Percentiles rank a stretch among this genome's conserved stretches.
Conservation (phyloP, 1,140 invertebrate genomes). For the Calycopis cecrops region DNA sequence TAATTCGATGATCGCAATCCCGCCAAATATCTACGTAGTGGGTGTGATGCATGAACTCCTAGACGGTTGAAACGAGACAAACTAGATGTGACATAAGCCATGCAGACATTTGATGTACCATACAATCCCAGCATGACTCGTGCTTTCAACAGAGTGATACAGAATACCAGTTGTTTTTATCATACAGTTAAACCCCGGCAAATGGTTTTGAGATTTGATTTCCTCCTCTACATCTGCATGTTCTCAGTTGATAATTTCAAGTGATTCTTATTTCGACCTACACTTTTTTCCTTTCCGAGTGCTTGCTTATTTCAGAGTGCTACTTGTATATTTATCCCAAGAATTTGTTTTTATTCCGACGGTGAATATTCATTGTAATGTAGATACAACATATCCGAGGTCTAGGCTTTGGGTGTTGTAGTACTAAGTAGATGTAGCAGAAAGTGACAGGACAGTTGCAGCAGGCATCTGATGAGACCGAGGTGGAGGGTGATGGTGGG, state of each 20-base stretch:
- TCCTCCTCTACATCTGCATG: no score
- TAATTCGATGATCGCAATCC: constrained; percentile 69
- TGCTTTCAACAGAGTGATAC: neutral
- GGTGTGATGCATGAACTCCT: constrained; percentile 53
- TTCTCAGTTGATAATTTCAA: no score
- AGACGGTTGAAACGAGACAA: constrained; percentile 20
- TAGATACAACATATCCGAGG: neutral
- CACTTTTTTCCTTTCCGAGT: neutral
- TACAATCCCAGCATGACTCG: constrained; percentile 4
- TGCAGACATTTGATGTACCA: constrained; percentile 21
- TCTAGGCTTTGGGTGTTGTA: constrained; percentile 15
- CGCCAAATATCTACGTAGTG: constrained; percentile 47
- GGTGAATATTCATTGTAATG: constrained; percentile 3
- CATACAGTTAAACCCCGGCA: no score
- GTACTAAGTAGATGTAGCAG: constrained; percentile 29
- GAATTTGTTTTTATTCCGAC: neutral
- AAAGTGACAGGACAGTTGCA: constrained; percentile 58
- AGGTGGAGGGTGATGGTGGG: constrained; percentile 70
- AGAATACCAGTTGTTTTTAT: no score
- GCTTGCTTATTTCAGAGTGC: constrained; percentile 12
- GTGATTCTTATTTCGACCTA: no score
- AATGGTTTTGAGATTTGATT: no score
- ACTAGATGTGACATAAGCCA: constrained; percentile 22
- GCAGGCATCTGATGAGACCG: constrained; percentile 70
- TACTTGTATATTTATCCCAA: neutral